phyloP scores from a whole-genome alignment of 2,888 invertebrate species.

The Ormyrus thymus region DNA sequence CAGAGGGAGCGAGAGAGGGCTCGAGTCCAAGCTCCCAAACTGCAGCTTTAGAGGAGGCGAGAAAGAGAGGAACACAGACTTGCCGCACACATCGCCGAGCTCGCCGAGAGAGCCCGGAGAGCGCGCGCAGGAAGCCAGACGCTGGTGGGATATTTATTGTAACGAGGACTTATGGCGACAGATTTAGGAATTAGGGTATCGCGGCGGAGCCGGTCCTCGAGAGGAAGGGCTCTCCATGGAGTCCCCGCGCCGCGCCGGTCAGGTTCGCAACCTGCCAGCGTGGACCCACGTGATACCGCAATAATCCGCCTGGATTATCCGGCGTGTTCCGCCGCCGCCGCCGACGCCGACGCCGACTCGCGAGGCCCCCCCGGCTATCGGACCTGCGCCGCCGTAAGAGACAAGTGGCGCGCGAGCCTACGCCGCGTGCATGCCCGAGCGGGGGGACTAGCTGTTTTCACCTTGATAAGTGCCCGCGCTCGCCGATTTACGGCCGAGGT shows the following conservation, averaged over 20 bases:
- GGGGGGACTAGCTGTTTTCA: constrained; percentile 37
- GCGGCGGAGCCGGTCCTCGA: constrained; percentile 59
- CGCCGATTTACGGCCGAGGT: constrained; percentile 17
- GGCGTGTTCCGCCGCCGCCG: constrained; percentile 61
- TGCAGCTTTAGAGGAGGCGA: constrained; percentile 18
- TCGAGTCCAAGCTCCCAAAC: constrained; percentile 17
- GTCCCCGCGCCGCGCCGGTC: constrained; percentile 59
- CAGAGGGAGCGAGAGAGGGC: constrained; percentile 32
- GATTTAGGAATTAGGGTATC: constrained; percentile 76
- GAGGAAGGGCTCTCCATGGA: constrained; percentile 60
- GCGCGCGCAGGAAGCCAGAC: constrained; percentile 59
- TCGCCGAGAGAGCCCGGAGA: constrained; percentile 32
- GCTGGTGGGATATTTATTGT: constrained; percentile 74
- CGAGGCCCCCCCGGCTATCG: constrained; percentile 35
- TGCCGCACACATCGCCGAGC: background rate
- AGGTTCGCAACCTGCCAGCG: constrained; percentile 49
- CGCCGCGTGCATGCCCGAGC: constrained; percentile 22
- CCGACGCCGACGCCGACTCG: background rate
- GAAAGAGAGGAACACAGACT: constrained; percentile 46
- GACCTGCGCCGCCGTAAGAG: background rate
- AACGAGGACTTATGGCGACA: constrained; percentile 76
- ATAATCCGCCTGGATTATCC: constrained; percentile 75
- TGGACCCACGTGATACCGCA: constrained; percentile 75
- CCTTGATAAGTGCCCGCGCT: constrained; percentile 28
- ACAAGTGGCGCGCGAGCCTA: constrained; percentile 3